Percentiles rank a stretch among this genome's conserved stretches.
Conservation (phyloP, 2,797 vertebrate species). For the Mus minutoides region DNA sequence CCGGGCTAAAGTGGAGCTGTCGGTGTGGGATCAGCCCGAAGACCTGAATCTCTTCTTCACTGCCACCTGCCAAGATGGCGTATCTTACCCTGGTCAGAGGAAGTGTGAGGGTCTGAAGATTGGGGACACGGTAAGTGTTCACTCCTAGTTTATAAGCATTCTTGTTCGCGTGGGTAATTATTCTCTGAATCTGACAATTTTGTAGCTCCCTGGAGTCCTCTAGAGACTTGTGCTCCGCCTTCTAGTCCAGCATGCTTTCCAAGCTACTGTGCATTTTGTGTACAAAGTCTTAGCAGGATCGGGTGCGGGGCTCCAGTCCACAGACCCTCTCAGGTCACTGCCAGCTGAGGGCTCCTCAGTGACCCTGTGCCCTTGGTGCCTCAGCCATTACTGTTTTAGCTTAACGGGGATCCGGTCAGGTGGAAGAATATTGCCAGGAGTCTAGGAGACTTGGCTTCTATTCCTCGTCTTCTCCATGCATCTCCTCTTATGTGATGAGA, state of each 20-base stretch:
- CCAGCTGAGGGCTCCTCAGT: not conserved
- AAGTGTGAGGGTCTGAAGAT: slow-evolving; percentile 97
- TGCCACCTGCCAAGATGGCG: slow-evolving; percentile 96
- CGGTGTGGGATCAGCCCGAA: slow-evolving; percentile 96
- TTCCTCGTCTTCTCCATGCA: not conserved
- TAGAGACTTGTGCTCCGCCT: not conserved
- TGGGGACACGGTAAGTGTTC: slow-evolving; percentile 95
- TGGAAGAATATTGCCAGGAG: not conserved
- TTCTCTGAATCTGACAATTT: slow-evolving; percentile 20
- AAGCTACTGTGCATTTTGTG: not conserved
- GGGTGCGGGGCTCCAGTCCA: not conserved
- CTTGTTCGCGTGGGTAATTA: not conserved
- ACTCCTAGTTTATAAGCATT: not conserved
- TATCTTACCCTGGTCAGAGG: slow-evolving; percentile 92
- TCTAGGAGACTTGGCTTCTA: not conserved
- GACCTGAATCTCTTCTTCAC: slow-evolving; percentile 95
- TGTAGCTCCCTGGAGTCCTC: not conserved
- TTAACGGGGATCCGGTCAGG: not conserved
- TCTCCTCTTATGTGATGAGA: not conserved
- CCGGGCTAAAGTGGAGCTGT: slow-evolving; percentile 97
- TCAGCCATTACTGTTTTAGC: not conserved
- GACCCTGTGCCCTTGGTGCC: not conserved
- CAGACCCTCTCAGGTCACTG: not conserved
- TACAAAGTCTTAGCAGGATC: not conserved
- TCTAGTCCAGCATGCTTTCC: not conserved